Evolutionary conservation across 2,113 vertebrate genomes (phyloP), one percentile per base, ranked within the genome.

Genomic region (Xenopus laevis): DNA sequence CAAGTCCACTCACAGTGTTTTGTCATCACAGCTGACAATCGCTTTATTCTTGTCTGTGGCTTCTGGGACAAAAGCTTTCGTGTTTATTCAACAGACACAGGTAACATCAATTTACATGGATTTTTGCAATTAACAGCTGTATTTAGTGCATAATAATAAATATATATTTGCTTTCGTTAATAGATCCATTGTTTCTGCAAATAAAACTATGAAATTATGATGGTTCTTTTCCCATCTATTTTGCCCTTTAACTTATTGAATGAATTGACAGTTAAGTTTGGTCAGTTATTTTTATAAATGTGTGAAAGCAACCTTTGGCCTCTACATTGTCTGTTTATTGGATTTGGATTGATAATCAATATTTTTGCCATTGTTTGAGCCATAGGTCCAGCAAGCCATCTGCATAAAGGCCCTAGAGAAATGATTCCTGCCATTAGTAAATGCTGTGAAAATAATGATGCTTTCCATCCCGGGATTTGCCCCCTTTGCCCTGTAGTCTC

Each of bases 61-160:
- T 99, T 99, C 89, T 99, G 97, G 97, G 97, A 99, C 87, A 98
- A 98, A 91, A 98, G 97, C 84, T 98, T 98, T 86, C 91, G 97
- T 7, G 90, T 98, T 78, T 99, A 99, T 82, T 98, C 95, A 78
- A 97, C 96, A 0, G 96, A 99, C 84, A 90, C 95, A 85, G 97
- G 97, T 98, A 91, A 72, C 73, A 63, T 27, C n/a, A 17, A 2
- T 45, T 0, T 58, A 13, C 5, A 18, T 45, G 12, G 23, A 4
- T 16, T 55, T 55, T 15, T 27, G 23, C 1, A 1, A 27, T 27
- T 27, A 27, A 27, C 1, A 27, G 23, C 23, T 27, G 23, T 2
- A 1, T 27, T 27, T 27, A 4, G 23, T 27, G 23, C 4, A 2
- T 27, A 27, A 27, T 27, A 27, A 27, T 27, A 27, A 27, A 27